Evolutionary conservation across 2,797 vertebrate species (phyloP).

Genomic region (Scyliorhinus canicula): DNA sequence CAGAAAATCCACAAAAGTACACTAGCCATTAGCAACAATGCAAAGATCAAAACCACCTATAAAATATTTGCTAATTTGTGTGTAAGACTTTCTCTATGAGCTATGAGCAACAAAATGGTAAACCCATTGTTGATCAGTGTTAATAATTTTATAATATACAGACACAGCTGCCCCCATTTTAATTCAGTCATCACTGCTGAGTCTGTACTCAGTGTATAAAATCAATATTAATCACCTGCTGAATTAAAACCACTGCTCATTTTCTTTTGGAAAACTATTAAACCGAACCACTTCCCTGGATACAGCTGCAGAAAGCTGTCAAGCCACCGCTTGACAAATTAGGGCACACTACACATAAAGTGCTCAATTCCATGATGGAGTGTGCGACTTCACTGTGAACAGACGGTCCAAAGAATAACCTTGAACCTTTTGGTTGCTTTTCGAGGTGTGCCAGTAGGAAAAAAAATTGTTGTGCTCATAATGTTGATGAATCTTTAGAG

Average conservation of each 20-base stretch:
- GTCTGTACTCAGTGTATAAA: not conserved
- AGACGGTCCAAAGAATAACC: not conserved
- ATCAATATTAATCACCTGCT: slow-evolving; percentile 11
- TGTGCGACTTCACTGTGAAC: not conserved
- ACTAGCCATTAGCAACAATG: not conserved
- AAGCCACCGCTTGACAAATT: not conserved
- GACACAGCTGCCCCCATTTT: not conserved
- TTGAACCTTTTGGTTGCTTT: not conserved
- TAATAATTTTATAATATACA: not conserved
- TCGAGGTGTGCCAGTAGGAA: not conserved
- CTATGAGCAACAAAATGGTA: not conserved
- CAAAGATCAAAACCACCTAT: not conserved
- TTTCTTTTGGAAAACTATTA: not conserved
- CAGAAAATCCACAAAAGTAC: not conserved
- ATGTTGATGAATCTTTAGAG: not conserved
- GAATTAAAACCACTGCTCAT: not conserved
- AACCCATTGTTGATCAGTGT: not conserved
- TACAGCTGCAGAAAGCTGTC: slow-evolving; percentile 6
- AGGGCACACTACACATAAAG: not conserved
- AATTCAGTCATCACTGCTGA: not conserved
- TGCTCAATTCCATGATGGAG: not conserved
- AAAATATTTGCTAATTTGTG: not conserved
- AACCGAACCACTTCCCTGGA: not conserved
- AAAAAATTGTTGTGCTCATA: not conserved
- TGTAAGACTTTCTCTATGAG: not conserved